A percentile compares a stretch with the other conserved stretches of the same genome.
phyloP scores from a whole-genome alignment of 2,113 vertebrate species.

The Natator depressus region DNA sequence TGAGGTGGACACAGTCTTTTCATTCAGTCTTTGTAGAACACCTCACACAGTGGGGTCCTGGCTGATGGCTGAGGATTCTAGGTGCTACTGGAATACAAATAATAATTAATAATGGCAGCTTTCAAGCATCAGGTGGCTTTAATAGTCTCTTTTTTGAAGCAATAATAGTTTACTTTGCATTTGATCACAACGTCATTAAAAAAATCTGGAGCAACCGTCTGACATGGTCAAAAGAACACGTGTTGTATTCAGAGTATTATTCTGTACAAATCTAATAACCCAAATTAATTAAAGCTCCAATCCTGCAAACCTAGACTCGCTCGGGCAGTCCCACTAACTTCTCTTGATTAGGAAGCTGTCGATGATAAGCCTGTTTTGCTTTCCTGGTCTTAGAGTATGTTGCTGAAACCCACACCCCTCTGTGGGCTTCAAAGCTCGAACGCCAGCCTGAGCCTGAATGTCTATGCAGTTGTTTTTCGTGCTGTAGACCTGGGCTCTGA shows the following conservation, averaged over 20 bases:
- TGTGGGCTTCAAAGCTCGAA: too few relatives aligned
- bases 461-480: too few relatives aligned
- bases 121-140: neutral
- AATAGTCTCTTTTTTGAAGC: neutral
- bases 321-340: conserved; percentile 48
- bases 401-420: too few relatives aligned
- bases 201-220: neutral
- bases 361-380: conserved; percentile 61
- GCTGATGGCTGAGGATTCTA: neutral
- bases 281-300: neutral
- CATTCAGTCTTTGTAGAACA: neutral
- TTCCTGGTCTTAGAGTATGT: neutral
- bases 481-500: too few relatives aligned
- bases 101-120: neutral
- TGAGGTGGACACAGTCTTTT: neutral
- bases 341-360: conserved; percentile 67
- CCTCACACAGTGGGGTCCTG: neutral
- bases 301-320: conserved; percentile 30
- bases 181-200: conserved; percentile 8
- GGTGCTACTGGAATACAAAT: too few relatives aligned
- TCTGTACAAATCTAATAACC: conserved; percentile 16
- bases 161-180: neutral
- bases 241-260: conserved; percentile 15
- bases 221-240: neutral
- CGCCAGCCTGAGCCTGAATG: too few relatives aligned